Evolutionary conservation across 2,797 vertebrate genomes (phyloP), one percentile per base, ranked within the genome.

Genomic region (Acipenser ruthenus): DNA sequence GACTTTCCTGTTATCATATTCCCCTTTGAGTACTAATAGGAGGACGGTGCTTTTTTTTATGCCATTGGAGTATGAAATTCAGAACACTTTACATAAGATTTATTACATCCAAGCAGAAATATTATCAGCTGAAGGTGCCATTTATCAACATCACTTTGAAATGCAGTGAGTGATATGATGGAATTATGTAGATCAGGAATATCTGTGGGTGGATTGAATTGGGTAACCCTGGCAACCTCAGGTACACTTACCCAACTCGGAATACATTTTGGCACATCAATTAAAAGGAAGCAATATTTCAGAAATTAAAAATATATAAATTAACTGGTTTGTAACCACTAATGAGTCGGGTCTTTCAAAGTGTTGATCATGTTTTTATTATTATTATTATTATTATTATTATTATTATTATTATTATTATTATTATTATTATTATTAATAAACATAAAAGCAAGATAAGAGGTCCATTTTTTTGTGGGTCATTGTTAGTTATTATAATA

Each of bases 171-270:
- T 89, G 93, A 93, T 92, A 90, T 93, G 90, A 94, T 92, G 91
- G 92, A 91, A 95, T 96, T 95, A 95, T 97, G 95, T 91, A 97
- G 92, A 97, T 97, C 92, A 92, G 89, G 87, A 87, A 87, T 89
- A 92, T 93, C 92, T 88, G 81, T 72, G 90, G 91, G 93, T 90
- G 89, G 91, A 94, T 95, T 94, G 92, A 92, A 93, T 86, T 93
- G 90, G 86, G 95, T 95, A 97, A 94, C 94, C 94, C 91, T 95
- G 93, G 94, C 93, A 97, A 97, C 95, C 91, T 81, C 91, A 95
- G 93, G 93, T 95, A 82, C 81, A 81, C 83, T 71, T 75, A 81
- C 74, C 75, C 82, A 77, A 78, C 83, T 69, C 70, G 71, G 68
- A 80, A 76, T 63, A 71, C 67, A 67, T 75, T 84, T 79, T 73